Evolutionary conservation across 2,797 vertebrate species (phyloP).

Genomic region (Microcaecilia unicolor): DNA sequence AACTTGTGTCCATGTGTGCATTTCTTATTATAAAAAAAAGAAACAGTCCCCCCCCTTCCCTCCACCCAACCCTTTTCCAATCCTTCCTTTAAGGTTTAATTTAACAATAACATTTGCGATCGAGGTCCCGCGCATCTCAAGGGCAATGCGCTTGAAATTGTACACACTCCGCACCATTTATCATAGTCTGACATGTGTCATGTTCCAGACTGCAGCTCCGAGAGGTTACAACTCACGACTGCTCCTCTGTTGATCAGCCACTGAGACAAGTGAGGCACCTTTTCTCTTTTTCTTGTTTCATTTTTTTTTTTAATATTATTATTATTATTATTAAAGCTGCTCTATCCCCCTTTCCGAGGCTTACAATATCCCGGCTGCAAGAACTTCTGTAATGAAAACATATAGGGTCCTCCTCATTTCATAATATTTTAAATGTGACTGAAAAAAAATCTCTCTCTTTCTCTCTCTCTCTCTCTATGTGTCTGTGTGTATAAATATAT

Average conservation of each 20-base stretch:
- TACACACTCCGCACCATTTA: conserved; percentile 98
- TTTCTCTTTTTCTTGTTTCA: conserved; percentile 42
- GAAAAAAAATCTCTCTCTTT: too few species aligned
- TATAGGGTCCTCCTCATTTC: too few species aligned
- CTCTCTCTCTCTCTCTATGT: too few species aligned
- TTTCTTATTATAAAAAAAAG: conserved; percentile 8
- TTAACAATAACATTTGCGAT: conserved; percentile 99
- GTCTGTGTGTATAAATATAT: too few species aligned
- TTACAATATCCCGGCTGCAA: conserved; percentile 12
- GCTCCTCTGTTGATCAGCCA: conserved; percentile 97
- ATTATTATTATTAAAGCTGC: conserved; percentile 51
- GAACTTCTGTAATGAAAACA: too few species aligned
- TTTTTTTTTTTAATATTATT: background rate
- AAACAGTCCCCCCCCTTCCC: background rate
- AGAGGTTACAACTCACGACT: conserved; percentile 97
- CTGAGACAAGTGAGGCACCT: conserved; percentile 68
- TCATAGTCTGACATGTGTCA: conserved; percentile 99
- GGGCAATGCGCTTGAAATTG: conserved; percentile 99
- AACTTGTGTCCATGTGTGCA: conserved; percentile 17
- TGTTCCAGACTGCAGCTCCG: conserved; percentile 92
- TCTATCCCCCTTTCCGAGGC: conserved; percentile 26
- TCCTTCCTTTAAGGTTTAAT: conserved; percentile 95
- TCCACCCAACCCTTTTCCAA: conserved; percentile 50
- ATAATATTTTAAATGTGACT: too few species aligned
- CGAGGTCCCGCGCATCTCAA: conserved; percentile 96